Conservation (phyloP, 64 coral and sea anemone genomes). For the Dendronephthya gigantea region DNA sequence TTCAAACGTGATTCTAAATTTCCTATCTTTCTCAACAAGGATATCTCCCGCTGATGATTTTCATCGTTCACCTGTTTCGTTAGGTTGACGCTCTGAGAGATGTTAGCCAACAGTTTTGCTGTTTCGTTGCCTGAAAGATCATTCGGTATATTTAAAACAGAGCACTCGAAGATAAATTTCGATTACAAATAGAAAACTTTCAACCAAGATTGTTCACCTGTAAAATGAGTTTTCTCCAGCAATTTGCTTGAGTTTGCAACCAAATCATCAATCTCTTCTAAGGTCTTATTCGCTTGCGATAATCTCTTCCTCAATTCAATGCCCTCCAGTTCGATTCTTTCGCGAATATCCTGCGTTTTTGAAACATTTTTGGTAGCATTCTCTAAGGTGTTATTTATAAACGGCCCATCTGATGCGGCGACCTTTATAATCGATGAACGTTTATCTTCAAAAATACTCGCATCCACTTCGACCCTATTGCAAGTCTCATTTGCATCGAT, state of each 20-base stretch:
- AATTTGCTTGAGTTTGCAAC: background rate
- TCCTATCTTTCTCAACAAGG: conserved; percentile 48
- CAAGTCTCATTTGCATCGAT: background rate
- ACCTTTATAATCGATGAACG: background rate
- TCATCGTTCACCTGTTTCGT: conserved; percentile 33
- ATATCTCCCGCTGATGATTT: conserved; percentile 35
- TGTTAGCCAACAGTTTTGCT: conserved; percentile 32
- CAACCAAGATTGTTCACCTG: background rate
- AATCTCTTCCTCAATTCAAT: background rate
- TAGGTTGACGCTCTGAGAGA: conserved; percentile 25
- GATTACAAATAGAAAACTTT: background rate
- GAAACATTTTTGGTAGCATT: background rate
- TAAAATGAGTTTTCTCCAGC: background rate
- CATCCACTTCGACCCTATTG: background rate
- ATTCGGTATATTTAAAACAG: background rate
- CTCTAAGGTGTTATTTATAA: background rate
- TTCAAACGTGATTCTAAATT: conserved; percentile 48
- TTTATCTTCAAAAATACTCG: background rate
- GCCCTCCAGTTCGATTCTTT: background rate
- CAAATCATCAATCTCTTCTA: background rate
- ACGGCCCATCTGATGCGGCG: background rate
- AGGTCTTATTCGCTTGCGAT: background rate
- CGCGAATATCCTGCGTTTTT: background rate
- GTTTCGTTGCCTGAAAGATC: conserved; percentile 47
- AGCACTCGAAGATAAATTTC: too few species aligned